Base-by-base conservation (phyloP, 2,113 vertebrate species). In the Anoplopoma fimbria region DNA sequence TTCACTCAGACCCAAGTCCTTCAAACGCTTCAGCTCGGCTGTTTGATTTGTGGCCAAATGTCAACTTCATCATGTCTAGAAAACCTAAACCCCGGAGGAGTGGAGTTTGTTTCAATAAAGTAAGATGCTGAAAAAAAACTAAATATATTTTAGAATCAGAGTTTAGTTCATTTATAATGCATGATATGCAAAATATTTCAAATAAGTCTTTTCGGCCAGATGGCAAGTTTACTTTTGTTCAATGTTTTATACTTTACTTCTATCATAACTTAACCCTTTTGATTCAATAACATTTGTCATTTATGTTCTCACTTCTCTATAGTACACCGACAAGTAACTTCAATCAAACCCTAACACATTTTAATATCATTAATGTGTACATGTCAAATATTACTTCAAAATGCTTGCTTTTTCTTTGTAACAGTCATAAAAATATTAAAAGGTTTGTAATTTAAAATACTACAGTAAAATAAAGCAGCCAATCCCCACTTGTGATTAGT, bases 71-170 rank as follows among this genome's bases (percentile, higher is more conserved):
- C 51, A 74, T 27, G 42, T 58, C 49, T 38, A 42, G 74, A 60
- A 83, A 83, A 71, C 73, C 27, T 62, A 47, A 80, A 76, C 58
- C 84, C 13, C 61, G 38, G 68, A 63, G 33, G 82, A 71, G 51
- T 1, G 12, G 36, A 51, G 70, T 13, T 33, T 75, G 53, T 58
- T 65, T 40, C 25, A 86, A 58, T 38, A 51, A 21, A 55, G 21
- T 10, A 9, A 63, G 67, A 83, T 27, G 19, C 55, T 55, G 33
- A 61, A 60, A 62, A n/a, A 2, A 42, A 45, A 2, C 12, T 21
- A 34, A 45, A 68, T 8, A 42, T 15, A 69, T 69, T 68, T 70
- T 6, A 34, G 27, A 60, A 13, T 75, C 33, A 23, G 42, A 15
- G 68, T 77, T 78, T 23, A 9, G 2, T 62, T 62, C 12, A 70